These are phyloP conservation scores for Oryzias celebensis DNA, from an alignment of 2,113 vertebrate species.

Conservation along the genomic window DNA sequence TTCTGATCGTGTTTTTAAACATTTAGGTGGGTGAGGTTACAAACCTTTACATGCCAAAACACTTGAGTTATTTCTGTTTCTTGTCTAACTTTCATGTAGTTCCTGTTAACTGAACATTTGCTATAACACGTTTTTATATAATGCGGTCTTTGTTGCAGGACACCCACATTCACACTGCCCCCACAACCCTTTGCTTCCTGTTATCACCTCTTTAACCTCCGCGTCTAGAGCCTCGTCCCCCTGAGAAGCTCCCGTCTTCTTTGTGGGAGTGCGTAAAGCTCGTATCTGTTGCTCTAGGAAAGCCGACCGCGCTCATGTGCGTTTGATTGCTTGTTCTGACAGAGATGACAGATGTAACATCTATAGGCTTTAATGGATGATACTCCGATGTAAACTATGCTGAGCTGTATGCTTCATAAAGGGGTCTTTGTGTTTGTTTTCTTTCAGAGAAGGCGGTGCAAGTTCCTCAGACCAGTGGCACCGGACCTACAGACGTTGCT, in stretches of 20 bases:
- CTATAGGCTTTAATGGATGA: conserved; percentile 28
- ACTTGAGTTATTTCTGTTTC: conserved; percentile 23
- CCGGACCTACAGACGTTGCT: conserved; percentile 82
- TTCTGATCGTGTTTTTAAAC: too few species aligned
- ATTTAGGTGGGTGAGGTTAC: too few species aligned
- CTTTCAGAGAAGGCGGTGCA: conserved; percentile 65
- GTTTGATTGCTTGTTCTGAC: conserved; percentile 46
- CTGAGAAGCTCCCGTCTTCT: conserved; percentile 39
- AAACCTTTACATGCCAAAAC: too few species aligned
- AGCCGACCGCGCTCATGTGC: conserved; percentile 21
- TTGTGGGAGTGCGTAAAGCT: conserved; percentile 29
- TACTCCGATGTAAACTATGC: conserved; percentile 5
- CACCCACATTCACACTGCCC: conserved; percentile 57
- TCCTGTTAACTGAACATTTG: conserved; percentile 48
- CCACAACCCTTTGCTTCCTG: conserved; percentile 51
- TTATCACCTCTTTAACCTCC: conserved; percentile 57
- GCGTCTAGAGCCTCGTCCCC: conserved; percentile 42
- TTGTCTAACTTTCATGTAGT: conserved; percentile 30
- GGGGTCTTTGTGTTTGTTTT: conserved; percentile 17
- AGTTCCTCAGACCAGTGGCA: conserved; percentile 83
- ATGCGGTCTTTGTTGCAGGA: conserved; percentile 50
- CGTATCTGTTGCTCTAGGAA: conserved; percentile 17
- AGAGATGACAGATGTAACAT: conserved; percentile 31
- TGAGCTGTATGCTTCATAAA: conserved; percentile 34
- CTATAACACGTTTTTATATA: conserved; percentile 61